Base-by-base conservation (phyloP, 2,113 vertebrate genomes). In the Clinocottus analis region DNA sequence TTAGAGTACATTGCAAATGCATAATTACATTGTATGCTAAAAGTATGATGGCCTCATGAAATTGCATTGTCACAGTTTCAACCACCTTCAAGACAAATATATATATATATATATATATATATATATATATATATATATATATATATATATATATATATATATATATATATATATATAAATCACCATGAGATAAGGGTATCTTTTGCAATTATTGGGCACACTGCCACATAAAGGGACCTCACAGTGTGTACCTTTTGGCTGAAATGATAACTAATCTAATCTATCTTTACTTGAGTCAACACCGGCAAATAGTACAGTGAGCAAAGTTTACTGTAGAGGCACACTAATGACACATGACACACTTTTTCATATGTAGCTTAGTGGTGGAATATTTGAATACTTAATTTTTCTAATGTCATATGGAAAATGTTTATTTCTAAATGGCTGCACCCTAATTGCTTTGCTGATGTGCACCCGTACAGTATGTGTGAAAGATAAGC, bases 261-360 rank as follows among this genome's bases (percentile, higher is more conserved):
- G 56, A 56, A 53, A 55, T 53, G 16, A 17, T 31, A 53, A 62
- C 56, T 75, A 27, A 75, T 68, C n/a, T 55, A 37, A 56, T 75
- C 58, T 51, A 9, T 2, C 29, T 71, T 51, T 51, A 62, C 74
- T 72, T 51, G 27, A 63, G 72, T 61, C 35, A 72, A 75, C 33
- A 71, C 41, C 31, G 45, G 31, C 31, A 17, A 56, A 56, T 12
- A 58, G 16, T 21, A 63, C 75, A 69, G 21, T 13, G 6, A 79
- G 14, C 21, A 10, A 31, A 27, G 23, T 45, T 65, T 65, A 70
- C 25, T 55, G 7, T 43, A 19, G 27, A 49, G 16, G 10, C 23
- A 25, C 23, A 23, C 31, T 8, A 5, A 29, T 29, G 33, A 5
- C 45, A 56, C 35, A 31, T 5, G 1, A 8, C 14, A 5, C 4